Percentiles rank a stretch among this genome's conserved stretches.
phyloP scores from a whole-genome alignment of 2,888 invertebrate species.

The Xestia sexstrigata region DNA sequence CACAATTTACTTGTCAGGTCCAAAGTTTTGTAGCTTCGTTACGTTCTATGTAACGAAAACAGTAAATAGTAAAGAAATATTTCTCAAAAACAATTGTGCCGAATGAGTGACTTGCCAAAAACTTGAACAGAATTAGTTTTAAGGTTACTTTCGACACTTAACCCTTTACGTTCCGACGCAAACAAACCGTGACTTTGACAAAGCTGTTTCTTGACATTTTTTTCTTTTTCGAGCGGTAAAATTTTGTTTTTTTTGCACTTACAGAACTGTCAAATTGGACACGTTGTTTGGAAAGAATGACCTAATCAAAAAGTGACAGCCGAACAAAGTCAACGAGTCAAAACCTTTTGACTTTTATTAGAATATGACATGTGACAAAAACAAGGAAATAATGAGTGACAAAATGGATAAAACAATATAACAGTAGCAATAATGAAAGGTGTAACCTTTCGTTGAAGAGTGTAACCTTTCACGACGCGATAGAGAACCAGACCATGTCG shows the following conservation, averaged over 20 bases:
- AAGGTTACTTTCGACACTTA: constrained; percentile 68
- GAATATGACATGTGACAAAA: constrained; percentile 9
- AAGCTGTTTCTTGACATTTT: constrained; percentile 42
- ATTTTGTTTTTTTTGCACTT: neutral
- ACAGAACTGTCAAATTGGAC: constrained; percentile 11
- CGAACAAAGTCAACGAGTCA: constrained; percentile 3
- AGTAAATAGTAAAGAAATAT: constrained; percentile 63
- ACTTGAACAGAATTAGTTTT: constrained; percentile 66
- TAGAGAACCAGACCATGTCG: neutral
- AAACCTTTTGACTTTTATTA: constrained; percentile 1
- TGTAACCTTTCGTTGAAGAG: constrained; percentile 35
- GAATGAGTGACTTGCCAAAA: constrained; percentile 72
- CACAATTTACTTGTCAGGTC: constrained; percentile 5
- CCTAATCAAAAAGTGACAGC: constrained; percentile 34
- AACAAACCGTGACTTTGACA: constrained; percentile 62
- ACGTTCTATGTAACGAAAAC: constrained; percentile 39
- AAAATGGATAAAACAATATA: constrained; percentile 27
- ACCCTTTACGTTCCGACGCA: constrained; percentile 63
- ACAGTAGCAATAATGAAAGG: constrained; percentile 18
- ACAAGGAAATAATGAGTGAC: constrained; percentile 20
- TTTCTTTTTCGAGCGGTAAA: neutral
- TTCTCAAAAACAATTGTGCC: constrained; percentile 69
- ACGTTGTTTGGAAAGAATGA: constrained; percentile 7
- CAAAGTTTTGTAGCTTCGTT: constrained; percentile 20
- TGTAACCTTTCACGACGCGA: constrained; percentile 33